These are phyloP conservation scores for Urocynchramus pylzowi DNA, from an alignment of 2,113 vertebrate species.

Conservation along the genomic window DNA sequence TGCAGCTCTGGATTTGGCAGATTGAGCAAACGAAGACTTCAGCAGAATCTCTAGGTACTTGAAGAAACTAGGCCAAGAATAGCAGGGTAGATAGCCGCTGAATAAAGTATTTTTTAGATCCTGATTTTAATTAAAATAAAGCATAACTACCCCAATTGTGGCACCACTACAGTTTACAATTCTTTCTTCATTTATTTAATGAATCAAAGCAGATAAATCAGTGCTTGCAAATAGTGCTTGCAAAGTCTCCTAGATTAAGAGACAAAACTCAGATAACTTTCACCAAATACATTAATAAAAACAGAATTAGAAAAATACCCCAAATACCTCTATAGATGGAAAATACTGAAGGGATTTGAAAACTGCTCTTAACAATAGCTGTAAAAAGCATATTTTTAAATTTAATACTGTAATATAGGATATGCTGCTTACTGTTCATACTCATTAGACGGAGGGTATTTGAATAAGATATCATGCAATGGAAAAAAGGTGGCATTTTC, in stretches of 20 bases:
- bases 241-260: conserved; percentile 19
- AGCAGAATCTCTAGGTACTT: conserved; percentile 5
- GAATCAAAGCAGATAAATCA: conserved; percentile 19
- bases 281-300: conserved; percentile 31
- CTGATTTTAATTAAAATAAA: conserved; percentile 62
- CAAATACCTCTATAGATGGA: conserved; percentile 8
- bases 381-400: not conserved
- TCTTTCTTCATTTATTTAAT: conserved; percentile 44
- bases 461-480: not conserved
- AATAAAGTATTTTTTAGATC: conserved; percentile 36
- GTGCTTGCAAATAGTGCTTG: not conserved
- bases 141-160: conserved; percentile 47
- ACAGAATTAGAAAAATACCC: conserved; percentile 1
- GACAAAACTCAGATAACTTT: not conserved
- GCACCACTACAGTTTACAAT: conserved; percentile 3
- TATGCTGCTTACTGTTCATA: not conserved
- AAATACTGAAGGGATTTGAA: not conserved
- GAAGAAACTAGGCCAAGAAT: conserved; percentile 36
- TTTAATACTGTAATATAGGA: not conserved
- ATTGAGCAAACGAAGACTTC: not conserved
- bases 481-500: not conserved
- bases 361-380: not conserved
- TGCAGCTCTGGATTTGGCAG: not conserved
- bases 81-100: conserved; percentile 6
- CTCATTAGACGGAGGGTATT: not conserved